Percentiles rank a stretch among this genome's conserved stretches.
phyloP scores from a whole-genome alignment of 2,113 vertebrate genomes.

The Ceyx melanurus region DNA sequence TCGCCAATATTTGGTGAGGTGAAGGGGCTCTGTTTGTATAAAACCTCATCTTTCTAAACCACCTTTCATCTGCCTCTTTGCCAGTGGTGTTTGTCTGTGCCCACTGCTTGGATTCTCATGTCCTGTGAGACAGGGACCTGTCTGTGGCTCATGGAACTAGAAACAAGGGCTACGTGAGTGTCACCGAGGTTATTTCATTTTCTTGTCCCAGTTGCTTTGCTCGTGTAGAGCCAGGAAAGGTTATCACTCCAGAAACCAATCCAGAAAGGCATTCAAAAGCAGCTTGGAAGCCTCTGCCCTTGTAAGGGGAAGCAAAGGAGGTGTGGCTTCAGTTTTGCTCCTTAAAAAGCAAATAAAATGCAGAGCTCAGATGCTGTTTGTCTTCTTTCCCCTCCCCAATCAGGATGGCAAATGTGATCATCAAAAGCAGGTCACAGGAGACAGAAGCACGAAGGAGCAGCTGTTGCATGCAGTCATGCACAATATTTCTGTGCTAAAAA shows the following conservation, averaged over 20 bases:
- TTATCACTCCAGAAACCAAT: background rate
- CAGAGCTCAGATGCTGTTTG: background rate
- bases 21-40: background rate
- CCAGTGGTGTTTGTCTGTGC: background rate
- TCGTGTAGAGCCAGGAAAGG: background rate
- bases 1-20: background rate
- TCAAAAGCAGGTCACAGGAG: background rate
- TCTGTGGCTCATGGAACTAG: background rate
- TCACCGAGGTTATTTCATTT: background rate
- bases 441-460: background rate
- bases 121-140: background rate
- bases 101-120: background rate
- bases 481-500: background rate
- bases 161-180: background rate
- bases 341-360: background rate
- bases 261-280: background rate
- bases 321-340: background rate
- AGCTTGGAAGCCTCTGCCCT: background rate
- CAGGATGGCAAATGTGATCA: background rate
- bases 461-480: background rate
- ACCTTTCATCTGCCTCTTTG: background rate
- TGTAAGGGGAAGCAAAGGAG: background rate
- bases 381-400: background rate
- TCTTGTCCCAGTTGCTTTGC: background rate
- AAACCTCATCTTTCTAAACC: background rate